Percentiles rank a stretch among this genome's conserved stretches.
Evolutionary conservation across 2,113 vertebrate genomes (phyloP).

Genomic region (Patagioenas fasciata): DNA sequence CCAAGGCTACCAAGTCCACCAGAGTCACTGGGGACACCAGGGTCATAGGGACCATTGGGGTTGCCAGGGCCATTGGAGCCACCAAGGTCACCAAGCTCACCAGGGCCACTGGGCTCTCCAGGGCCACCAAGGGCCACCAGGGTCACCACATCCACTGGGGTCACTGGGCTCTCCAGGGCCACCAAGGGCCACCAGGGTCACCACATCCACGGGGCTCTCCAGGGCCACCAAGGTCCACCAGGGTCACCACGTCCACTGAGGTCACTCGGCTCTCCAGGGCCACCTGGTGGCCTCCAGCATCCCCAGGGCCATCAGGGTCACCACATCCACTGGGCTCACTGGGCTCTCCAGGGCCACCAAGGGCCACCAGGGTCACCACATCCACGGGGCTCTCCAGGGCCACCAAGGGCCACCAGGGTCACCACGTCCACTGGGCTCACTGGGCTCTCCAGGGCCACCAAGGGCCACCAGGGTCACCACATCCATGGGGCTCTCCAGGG

Average conservation of each 20-base stretch:
- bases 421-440: background rate
- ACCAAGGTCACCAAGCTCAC: background rate
- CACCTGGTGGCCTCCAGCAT: too few species aligned
- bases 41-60: background rate
- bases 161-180: background rate
- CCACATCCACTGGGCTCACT: fast-evolving
- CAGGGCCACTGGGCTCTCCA: too few species aligned
- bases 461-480: too few species aligned
- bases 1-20: background rate
- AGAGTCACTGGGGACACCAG: background rate
- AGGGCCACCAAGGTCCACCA: background rate
- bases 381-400: too few species aligned
- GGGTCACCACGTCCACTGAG: too few species aligned
- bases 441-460: background rate
- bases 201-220: too few species aligned
- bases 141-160: fast-evolving
- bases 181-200: too few species aligned
- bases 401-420: background rate
- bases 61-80: background rate
- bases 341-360: background rate
- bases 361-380: too few species aligned
- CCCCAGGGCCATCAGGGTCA: background rate
- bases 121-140: background rate
- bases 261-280: too few species aligned
- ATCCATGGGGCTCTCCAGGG: too few species aligned